These are phyloP conservation scores for Danaus plexippus DNA, from an alignment of 1,140 invertebrate species.

Conservation along the genomic window DNA sequence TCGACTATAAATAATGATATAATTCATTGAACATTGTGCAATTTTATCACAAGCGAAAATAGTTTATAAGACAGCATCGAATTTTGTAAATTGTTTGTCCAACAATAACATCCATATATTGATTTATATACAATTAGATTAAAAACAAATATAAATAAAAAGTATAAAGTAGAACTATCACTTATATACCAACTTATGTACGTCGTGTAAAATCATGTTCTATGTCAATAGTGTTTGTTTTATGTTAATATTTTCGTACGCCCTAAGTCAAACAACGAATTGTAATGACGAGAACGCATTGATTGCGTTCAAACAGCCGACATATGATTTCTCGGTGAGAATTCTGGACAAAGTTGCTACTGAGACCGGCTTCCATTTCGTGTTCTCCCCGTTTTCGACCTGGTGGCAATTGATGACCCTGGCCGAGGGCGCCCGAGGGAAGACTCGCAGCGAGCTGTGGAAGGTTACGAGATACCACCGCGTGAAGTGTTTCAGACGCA, in stretches of 20 bases:
- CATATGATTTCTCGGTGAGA: constrained; percentile 47
- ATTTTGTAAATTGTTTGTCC: too few species aligned
- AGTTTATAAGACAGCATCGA: too few species aligned
- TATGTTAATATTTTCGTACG: constrained; percentile 10
- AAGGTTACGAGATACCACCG: constrained; percentile 49
- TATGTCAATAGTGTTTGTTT: constrained; percentile 14
- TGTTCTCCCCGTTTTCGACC: constrained; percentile 64
- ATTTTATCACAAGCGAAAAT: too few species aligned
- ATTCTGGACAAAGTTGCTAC: constrained; percentile 41
- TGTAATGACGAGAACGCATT: constrained; percentile 31
- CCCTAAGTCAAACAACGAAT: constrained; percentile 11
- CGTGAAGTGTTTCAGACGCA: constrained; percentile 38
- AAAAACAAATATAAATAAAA: too few species aligned
- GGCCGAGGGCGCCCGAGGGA: constrained; percentile 57
- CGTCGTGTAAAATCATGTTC: constrained; percentile 3
- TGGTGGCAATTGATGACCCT: constrained; percentile 65
- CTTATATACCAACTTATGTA: too few species aligned
- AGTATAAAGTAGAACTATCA: too few species aligned
- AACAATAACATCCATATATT: too few species aligned
- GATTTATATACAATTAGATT: too few species aligned
- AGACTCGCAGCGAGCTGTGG: constrained; percentile 54
- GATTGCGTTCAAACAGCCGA: constrained; percentile 31
- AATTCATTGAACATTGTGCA: too few species aligned
- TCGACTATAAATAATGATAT: too few species aligned
- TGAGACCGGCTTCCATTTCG: constrained; percentile 44